Evolutionary conservation across 2,888 invertebrate genomes (phyloP), one percentile per base, ranked within the genome.

Genomic region (Cyclophora albipunctata): DNA sequence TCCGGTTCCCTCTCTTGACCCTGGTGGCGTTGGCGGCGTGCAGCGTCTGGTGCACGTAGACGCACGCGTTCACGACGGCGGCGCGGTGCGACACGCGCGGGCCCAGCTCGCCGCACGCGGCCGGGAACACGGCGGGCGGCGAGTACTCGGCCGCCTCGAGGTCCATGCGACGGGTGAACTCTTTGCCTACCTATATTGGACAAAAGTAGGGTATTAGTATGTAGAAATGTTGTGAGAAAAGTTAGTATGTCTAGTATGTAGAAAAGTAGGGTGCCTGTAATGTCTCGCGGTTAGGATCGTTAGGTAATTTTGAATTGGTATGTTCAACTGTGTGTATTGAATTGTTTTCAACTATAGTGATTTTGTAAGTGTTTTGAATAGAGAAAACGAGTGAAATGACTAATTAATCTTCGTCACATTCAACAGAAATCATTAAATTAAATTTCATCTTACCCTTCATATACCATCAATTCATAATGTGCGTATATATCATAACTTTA

Each of bases 51-150:
- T 99, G 99, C 35, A 99, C 98, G 79, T 98, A 98, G 7, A 99
- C 99, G 78, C 97, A 98, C 0, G 98, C 97, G 86, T 99, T 99
- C 71, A 99, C 96, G n/a, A 99, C 98, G 20, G 98, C 98, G 71
- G 98, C 97, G 49, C 99, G 91, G 83, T 98, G 98, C 5, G 90
- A 90, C 3, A 97, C 96, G 35, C 93, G 91, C 2, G 92, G 81
- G 3, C 94, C 91, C 53, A 96, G 91, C 62, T 93, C 86, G 37
- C 93, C 92, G 75, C 96, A 98, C 3, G 95, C 95, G 0, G 95
- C 92, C 1, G 98, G 98, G 92, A 98, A 96, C 77, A 94, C 93
- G 67, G 96, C 95, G 2, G 99, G 98, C 40, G 95, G 90, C 51
- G 92, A 91, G 93, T 98, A 99, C 40, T 90, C 91, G 0, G 94